These are phyloP conservation scores for Notarius quadriscutis DNA, from an alignment of 2,113 vertebrate species.

Conservation along the genomic window DNA sequence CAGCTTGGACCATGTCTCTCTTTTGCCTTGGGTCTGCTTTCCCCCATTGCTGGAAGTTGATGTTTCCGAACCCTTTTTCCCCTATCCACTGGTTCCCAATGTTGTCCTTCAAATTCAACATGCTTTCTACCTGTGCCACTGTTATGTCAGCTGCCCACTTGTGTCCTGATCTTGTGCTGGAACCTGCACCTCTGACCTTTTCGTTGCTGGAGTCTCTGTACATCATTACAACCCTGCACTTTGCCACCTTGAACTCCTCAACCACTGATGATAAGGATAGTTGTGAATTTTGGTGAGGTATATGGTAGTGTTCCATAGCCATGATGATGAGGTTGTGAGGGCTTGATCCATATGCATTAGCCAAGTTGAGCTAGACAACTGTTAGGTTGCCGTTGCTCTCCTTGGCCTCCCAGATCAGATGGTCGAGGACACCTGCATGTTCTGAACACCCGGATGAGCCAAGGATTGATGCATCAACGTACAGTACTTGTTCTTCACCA, in stretches of 20 bases:
- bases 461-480: no score
- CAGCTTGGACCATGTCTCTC: slow-evolving; percentile 24
- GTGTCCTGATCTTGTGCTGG: slow-evolving; percentile 18
- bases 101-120: slow-evolving; percentile 9
- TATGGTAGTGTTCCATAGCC: no score
- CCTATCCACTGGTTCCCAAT: not conserved
- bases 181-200: slow-evolving; percentile 1
- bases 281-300: not conserved
- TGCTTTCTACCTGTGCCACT: slow-evolving; percentile 26
- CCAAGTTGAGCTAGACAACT: no score
- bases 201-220: slow-evolving; percentile 23
- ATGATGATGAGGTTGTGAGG: no score
- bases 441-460: no score
- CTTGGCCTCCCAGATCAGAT: no score
- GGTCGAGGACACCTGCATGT: no score
- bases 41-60: slow-evolving; percentile 25
- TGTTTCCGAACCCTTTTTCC: slow-evolving; percentile 14
- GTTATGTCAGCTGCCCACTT: slow-evolving; percentile 23
- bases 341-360: no score
- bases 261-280: not conserved
- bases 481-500: no score
- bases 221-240: not conserved
- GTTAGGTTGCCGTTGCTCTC: no score
- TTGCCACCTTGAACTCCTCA: not conserved
- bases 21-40: slow-evolving; percentile 2